These are phyloP conservation scores for Daubentonia madagascariensis DNA, from an alignment of 2,113 vertebrate genomes.

Conservation along the genomic window DNA sequence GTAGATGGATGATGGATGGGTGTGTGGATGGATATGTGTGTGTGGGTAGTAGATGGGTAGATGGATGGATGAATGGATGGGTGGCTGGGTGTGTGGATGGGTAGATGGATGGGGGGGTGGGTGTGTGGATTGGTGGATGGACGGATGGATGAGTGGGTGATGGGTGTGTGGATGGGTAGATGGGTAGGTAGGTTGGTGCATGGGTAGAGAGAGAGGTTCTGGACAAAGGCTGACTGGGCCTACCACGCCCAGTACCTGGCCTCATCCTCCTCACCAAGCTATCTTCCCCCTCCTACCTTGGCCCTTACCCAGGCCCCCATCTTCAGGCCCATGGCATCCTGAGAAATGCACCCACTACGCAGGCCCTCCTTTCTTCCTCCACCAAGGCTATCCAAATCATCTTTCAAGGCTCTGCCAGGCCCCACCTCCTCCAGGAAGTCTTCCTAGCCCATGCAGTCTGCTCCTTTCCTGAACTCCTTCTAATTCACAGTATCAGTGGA, in stretches of 20 bases:
- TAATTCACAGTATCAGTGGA: not conserved
- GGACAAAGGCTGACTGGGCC: not conserved
- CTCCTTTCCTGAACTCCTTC: not conserved
- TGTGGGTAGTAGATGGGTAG: too few species aligned
- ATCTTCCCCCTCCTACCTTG: too few species aligned
- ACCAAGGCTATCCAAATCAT: not conserved
- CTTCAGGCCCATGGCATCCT: not conserved
- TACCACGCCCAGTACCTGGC: not conserved
- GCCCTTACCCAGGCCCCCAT: too few species aligned
- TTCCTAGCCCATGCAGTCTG: not conserved
- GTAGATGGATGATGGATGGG: not conserved
- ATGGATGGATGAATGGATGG: not conserved
- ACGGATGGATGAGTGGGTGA: too few species aligned
- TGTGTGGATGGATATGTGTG: not conserved
- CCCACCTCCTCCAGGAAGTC: not conserved
- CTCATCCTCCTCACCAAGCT: not conserved
- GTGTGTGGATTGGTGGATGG: not conserved
- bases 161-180: not conserved
- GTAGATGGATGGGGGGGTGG: too few species aligned
- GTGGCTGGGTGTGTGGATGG: not conserved
- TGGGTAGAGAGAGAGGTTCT: not conserved
- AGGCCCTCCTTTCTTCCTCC: not conserved
- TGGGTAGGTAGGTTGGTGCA: not conserved
- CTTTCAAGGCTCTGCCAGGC: not conserved
- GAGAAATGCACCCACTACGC: not conserved